phyloP scores from a whole-genome alignment of 2,888 invertebrate genomes.

The Patella caerulea region DNA sequence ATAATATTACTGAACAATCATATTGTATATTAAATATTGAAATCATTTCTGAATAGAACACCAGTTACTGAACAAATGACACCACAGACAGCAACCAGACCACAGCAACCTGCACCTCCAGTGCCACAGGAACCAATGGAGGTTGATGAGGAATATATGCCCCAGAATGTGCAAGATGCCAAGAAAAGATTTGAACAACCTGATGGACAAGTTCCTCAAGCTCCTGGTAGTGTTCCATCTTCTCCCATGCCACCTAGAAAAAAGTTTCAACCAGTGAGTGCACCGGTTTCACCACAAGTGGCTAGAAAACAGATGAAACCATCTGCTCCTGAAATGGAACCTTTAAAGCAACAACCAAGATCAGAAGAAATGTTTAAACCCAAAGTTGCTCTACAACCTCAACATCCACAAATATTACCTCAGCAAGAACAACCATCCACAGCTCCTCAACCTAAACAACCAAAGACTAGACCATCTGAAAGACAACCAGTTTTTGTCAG shows the following conservation, averaged over 20 bases:
- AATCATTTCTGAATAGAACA: slow-evolving; percentile 11
- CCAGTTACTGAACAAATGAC: slow-evolving; percentile 16
- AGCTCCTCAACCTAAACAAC: background rate
- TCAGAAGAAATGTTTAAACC: background rate
- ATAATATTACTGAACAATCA: no score
- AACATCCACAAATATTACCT: background rate
- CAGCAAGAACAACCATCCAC: no score
- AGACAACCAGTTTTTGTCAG: slow-evolving; percentile 4
- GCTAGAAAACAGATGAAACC: slow-evolving; percentile 22
- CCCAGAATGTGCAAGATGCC: slow-evolving; percentile 55
- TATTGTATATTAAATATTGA: background rate
- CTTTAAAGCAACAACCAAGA: background rate
- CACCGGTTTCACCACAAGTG: slow-evolving; percentile 17
- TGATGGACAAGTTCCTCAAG: slow-evolving; percentile 28
- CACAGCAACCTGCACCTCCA: slow-evolving; percentile 23
- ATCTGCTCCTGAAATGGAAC: background rate
- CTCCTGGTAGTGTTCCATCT: slow-evolving; percentile 36
- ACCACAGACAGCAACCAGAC: slow-evolving; percentile 29
- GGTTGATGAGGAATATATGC: slow-evolving; percentile 43
- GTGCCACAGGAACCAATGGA: slow-evolving; percentile 43
- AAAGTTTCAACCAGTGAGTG: slow-evolving; percentile 12
- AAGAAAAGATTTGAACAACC: slow-evolving; percentile 47
- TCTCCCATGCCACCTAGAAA: slow-evolving; percentile 25
- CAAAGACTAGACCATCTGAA: background rate
- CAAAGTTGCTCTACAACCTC: background rate